Evolutionary conservation across 2,797 vertebrate species (phyloP).

Genomic region (Sebastes iracundus): DNA sequence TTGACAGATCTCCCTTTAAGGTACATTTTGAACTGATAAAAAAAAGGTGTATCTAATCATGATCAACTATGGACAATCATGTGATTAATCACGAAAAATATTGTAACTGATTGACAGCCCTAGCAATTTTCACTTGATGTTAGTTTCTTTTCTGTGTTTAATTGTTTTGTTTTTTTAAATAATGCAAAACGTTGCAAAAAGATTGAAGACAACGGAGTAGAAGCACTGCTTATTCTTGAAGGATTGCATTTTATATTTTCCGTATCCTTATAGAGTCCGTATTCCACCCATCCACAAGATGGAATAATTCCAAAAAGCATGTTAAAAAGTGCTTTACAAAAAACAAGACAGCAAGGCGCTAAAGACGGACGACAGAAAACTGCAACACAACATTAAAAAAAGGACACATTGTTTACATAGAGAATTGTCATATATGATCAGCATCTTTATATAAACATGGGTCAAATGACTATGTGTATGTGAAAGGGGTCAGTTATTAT

Average conservation of each 20-base stretch:
- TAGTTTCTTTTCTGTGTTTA: background rate
- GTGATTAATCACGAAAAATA: no score
- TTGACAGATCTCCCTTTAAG: no score
- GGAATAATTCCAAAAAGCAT: background rate
- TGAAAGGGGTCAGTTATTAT: background rate
- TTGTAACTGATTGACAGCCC: no score
- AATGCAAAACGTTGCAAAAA: background rate
- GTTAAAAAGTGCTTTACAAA: background rate
- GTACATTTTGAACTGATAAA: no score
- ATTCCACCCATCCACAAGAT: background rate
- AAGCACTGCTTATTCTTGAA: background rate
- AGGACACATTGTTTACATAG: background rate
- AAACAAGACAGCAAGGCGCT: background rate
- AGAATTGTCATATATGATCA: background rate
- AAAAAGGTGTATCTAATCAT: no score
- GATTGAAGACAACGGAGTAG: background rate
- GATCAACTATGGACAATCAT: no score
- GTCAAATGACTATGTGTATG: background rate
- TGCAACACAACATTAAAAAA: background rate
- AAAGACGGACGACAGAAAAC: background rate
- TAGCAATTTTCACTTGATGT: background rate
- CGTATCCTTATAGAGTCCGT: no score
- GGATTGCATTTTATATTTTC: background rate
- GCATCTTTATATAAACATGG: background rate
- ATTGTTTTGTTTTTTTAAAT: no score